Evolutionary conservation across 2,888 invertebrate genomes (phyloP), one percentile per base, ranked within the genome.

Genomic region (Drosophila phalerata): DNA sequence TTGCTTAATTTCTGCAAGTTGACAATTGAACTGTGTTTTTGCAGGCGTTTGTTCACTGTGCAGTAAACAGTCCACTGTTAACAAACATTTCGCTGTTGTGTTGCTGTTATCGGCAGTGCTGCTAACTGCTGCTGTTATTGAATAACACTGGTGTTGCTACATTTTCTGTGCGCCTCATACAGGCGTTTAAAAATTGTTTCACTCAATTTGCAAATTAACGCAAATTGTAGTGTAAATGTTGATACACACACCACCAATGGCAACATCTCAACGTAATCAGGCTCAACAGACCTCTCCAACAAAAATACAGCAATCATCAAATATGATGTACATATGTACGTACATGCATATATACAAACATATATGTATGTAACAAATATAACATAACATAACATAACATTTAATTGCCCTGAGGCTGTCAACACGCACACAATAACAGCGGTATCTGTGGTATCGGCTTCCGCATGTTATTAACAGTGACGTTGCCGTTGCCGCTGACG

Each of bases 401-500:
- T 73, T 64, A 79, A 80, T 81, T 77, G 74, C 69, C 56, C 53
- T 15, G 40, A 48, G 47, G 30, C 70, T 75, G 60, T 69, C 67
- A 63, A 52, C 67, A 60, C 13, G 43, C 22, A 34, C 32, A 43
- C 25, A 45, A 63, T 43, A 62, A 51, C 42, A 62, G 34, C 38
- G n/a, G 8, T 37, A 17, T 32, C 51, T 32, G 25, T 38, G 60
- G 43, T 61, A 45, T 51, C 52, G 53, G 70, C 63, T 73, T 79
- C 69, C 66, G 80, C 73, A 76, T 79, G 76, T 79, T 88, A 84
- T 77, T 78, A 82, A 78, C 77, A 77, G 75, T 76, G 75, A 78
- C 76, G 76, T 74, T 63, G 61, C 49, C 15, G 34, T 25, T 9
- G 43, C 13, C 19, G 43, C 55, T 34, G 48, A 8, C 22, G 11